Evolutionary conservation across 2,113 vertebrate genomes (phyloP).

Genomic region (Piaya cayana): DNA sequence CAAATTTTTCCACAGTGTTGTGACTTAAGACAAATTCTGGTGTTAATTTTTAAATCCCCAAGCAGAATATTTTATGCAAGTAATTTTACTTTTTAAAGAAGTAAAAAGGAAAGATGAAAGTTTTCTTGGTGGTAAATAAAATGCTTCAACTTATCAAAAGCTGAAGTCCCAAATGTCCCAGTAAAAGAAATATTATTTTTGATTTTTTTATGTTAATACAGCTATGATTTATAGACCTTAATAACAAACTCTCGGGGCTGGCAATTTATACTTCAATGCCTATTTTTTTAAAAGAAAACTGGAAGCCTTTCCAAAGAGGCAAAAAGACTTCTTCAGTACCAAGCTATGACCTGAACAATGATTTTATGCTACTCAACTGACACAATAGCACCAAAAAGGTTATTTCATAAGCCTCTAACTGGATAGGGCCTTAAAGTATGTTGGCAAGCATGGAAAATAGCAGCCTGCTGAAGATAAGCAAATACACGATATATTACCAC

Average conservation of each 20-base stretch:
- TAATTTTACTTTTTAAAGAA: background rate
- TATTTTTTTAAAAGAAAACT: background rate
- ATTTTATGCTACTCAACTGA: background rate
- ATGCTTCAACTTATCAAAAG: background rate
- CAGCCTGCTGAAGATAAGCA: background rate
- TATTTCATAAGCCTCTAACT: background rate
- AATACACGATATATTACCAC: fast-evolving
- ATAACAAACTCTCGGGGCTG: background rate
- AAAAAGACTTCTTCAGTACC: background rate
- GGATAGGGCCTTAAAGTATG: background rate
- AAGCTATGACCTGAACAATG: background rate
- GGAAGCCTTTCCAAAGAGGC: background rate
- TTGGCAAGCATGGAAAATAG: background rate
- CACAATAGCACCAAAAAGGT: background rate
- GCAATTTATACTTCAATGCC: background rate
- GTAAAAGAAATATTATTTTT: background rate
- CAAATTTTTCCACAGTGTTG: background rate
- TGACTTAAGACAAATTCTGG: background rate
- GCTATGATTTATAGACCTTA: background rate
- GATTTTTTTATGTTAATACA: background rate
- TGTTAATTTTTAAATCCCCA: background rate
- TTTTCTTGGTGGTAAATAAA: background rate
- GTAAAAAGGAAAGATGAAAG: background rate
- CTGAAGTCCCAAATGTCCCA: background rate
- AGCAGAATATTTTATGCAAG: background rate